These are phyloP conservation scores for Artibeus jamaicensis DNA, from an alignment of 2,797 vertebrate genomes.

Conservation along the genomic window DNA sequence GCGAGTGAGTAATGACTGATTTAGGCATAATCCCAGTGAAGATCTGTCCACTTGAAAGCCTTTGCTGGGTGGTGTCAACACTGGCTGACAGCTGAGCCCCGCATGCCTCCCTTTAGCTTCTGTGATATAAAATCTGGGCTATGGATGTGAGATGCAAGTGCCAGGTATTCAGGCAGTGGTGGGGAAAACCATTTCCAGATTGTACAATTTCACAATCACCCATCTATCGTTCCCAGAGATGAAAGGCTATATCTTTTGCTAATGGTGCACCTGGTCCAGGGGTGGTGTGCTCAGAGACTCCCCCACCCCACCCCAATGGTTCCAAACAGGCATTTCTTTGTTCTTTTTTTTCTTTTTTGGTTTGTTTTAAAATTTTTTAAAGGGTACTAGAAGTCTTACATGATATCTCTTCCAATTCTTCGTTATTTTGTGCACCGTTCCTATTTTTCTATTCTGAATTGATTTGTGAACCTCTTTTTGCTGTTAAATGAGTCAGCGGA, in stretches of 20 bases:
- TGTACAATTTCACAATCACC: neutral
- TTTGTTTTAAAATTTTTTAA: neutral
- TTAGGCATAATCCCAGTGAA: constrained; percentile 22
- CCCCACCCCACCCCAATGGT: neutral
- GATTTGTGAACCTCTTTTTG: constrained; percentile 21
- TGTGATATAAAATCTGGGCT: neutral
- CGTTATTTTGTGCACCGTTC: neutral
- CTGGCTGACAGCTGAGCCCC: constrained; percentile 13
- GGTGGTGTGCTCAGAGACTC: neutral
- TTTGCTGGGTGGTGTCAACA: neutral
- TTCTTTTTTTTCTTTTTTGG: neutral
- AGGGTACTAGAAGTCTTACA: neutral
- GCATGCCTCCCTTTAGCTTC: neutral
- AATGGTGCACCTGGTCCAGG: neutral
- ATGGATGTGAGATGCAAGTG: neutral
- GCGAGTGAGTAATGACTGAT: constrained; percentile 59
- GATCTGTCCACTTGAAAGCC: constrained; percentile 50
- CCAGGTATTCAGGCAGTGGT: neutral
- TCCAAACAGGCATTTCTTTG: neutral
- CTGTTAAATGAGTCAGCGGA: constrained; percentile 48
- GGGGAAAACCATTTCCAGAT: neutral
- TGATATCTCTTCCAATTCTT: constrained; percentile 5
- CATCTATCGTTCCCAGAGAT: neutral
- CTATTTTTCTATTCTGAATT: constrained; percentile 54
- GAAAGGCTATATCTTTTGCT: neutral